phyloP scores from a whole-genome alignment of 1,140 invertebrate species.

The Bombus confusus region DNA sequence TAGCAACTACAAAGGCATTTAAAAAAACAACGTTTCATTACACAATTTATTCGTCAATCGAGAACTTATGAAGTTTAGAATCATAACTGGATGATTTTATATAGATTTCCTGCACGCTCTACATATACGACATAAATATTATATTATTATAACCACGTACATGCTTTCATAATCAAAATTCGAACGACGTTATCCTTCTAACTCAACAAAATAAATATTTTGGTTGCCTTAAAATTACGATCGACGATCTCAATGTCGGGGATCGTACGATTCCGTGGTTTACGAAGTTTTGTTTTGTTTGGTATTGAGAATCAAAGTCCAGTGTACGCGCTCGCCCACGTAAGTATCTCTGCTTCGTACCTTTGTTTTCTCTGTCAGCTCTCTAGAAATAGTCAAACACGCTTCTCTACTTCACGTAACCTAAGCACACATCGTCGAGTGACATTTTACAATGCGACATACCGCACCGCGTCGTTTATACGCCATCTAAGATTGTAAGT shows the following conservation, averaged over 20 bases:
- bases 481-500: background rate
- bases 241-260: background rate
- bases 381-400: conserved; percentile 50
- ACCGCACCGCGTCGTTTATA: background rate
- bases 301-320: conserved; percentile 23
- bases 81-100: background rate
- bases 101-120: background rate
- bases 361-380: conserved; percentile 49
- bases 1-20: background rate
- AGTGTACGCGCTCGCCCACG: conserved; percentile 12
- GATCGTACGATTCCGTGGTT: background rate
- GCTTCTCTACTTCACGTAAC: conserved; percentile 40
- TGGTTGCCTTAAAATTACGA: background rate
- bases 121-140: background rate
- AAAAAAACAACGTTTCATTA: background rate
- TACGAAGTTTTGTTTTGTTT: background rate
- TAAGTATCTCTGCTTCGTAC: background rate
- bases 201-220: background rate
- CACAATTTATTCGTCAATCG: no score
- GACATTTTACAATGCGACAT: conserved; percentile 28
- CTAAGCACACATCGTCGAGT: conserved; percentile 32
- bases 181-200: background rate
- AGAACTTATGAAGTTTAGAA: background rate
- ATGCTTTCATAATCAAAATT: background rate
- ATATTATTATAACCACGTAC: background rate